Evolutionary conservation across 2,113 vertebrate species (phyloP), one percentile per base, ranked within the genome.

Genomic region (Gymnocephalus cernua): DNA sequence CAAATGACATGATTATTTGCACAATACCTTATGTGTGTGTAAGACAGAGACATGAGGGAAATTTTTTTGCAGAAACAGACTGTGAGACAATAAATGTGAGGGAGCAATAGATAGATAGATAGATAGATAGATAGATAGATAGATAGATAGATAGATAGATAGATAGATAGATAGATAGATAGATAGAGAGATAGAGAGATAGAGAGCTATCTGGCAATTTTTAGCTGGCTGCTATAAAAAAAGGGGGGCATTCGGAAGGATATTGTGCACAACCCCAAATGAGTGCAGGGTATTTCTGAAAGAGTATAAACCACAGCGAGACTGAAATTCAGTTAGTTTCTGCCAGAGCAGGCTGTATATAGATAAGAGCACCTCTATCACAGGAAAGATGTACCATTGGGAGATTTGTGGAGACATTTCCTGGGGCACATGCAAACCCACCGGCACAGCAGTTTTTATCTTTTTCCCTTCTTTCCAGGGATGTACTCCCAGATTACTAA

Each of bases 401-500:
- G 89, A 93, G 80, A 66, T 47, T 80, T 69, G 79, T 67, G 48
- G 82, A 83, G 79, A 91, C 86, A 83, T 74, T 90, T 91, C 89
- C 78, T 48, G 74, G 83, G 82, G 77, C 58, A 80, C 77, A 77
- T 81, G 62, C 59, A 91, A 91, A 90, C 87, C 80, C 64, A 86
- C 85, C 41, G 81, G 82, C 88, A 59, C 90, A 91, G 91, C 92
- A 93, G 80, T 91, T 93, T 32, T 90, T 89, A 82, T 91, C 85
- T 80, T 88, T 80, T 56, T 72, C 62, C 74, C 80, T 85, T 87
- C 84, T 89, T 89, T 90, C 84, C 86, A 82, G 85, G 88, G 86
- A 90, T 89, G 82, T 68, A 75, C 86, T 88, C 82, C 77, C 82
- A 82, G 86, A 94, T 93, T 91, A 93, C 86, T 86, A 88, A 94